Conservation (phyloP, 2,888 invertebrate genomes). For the Hyles lineata region DNA sequence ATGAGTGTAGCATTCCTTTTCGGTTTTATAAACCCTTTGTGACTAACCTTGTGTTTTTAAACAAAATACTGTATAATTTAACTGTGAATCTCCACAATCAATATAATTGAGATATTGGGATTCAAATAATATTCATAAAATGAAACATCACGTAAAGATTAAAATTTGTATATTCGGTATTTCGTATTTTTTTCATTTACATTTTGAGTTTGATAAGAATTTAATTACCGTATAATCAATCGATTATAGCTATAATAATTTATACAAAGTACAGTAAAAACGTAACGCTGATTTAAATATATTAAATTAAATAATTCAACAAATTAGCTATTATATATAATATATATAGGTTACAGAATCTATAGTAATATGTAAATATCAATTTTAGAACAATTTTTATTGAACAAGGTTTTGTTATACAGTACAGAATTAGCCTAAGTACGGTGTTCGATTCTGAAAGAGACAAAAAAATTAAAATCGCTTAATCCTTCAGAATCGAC, state of each 20-base stretch:
- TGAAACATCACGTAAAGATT: constrained; percentile 66
- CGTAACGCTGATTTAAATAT: constrained; percentile 65
- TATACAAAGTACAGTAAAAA: constrained; percentile 75
- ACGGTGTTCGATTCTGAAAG: constrained; percentile 20
- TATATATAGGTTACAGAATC: constrained; percentile 61
- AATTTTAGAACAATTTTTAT: constrained; percentile 80
- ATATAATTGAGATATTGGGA: background rate
- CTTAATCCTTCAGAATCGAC: constrained; percentile 18
- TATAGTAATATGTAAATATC: constrained; percentile 68
- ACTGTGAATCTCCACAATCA: too few relatives aligned
- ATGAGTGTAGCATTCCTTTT: too few relatives aligned
- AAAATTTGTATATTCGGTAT: constrained; percentile 85
- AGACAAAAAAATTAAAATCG: constrained; percentile 40
- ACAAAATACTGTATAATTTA: too few relatives aligned
- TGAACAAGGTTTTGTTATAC: constrained; percentile 76
- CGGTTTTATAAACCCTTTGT: too few relatives aligned
- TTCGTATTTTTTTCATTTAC: constrained; percentile 84
- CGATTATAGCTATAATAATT: constrained; percentile 64
- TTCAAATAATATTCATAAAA: background rate
- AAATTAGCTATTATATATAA: constrained; percentile 60
- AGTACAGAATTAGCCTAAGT: constrained; percentile 54
- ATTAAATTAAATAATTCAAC: constrained; percentile 75
- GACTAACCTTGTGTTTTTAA: too few relatives aligned
- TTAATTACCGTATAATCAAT: constrained; percentile 76
- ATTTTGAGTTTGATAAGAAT: constrained; percentile 78